Evolutionary conservation across 1,140 invertebrate genomes (phyloP).

Genomic region (Paraescarpia echinospica): DNA sequence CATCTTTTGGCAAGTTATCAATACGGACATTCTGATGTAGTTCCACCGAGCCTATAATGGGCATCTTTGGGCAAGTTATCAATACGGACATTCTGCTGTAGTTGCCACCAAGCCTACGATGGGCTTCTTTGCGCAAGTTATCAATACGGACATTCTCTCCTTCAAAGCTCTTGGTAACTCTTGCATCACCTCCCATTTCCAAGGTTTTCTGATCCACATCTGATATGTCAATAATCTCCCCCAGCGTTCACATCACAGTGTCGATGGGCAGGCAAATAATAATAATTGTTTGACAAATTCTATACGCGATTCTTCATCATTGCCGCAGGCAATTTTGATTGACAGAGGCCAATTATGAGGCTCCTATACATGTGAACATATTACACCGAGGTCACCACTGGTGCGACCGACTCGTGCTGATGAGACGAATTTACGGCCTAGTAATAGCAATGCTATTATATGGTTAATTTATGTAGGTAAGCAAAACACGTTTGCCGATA

Average conservation of each 20-base stretch:
- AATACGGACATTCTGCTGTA: neutral
- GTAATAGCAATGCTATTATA: neutral
- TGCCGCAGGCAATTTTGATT: neutral
- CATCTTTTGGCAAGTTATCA: neutral
- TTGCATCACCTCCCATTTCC: neutral
- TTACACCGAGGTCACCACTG: too few relatives aligned
- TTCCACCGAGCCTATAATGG: neutral
- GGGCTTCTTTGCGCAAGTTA: neutral
- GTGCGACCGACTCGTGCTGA: too few relatives aligned
- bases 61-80: neutral
- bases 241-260: neutral
- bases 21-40: neutral
- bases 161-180: neutral
- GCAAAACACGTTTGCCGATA: neutral
- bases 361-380: too few relatives aligned
- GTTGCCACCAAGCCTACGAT: neutral
- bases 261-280: neutral
- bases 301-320: neutral
- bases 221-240: neutral
- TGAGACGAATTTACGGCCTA: too few relatives aligned
- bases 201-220: neutral
- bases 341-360: too few relatives aligned
- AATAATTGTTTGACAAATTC: neutral
- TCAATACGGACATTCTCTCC: neutral
- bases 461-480: neutral